A percentile compares a stretch with the other conserved stretches of the same genome.
These are phyloP conservation scores for Crocidura indochinensis DNA, from an alignment of 2,797 vertebrate genomes.

Conservation along the genomic window DNA sequence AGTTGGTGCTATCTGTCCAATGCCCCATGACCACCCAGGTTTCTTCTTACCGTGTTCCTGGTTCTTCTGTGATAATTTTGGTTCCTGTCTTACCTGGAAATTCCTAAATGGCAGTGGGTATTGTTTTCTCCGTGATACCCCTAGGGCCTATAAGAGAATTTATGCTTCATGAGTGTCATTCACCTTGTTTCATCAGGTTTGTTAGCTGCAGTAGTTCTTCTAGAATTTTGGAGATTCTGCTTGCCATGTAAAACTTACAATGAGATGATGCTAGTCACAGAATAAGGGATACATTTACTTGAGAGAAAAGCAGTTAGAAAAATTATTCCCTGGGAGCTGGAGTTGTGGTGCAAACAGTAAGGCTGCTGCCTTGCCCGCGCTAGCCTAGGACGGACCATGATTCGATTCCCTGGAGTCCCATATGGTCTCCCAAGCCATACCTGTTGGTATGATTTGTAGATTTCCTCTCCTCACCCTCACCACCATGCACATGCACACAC, in stretches of 20 bases:
- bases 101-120: background rate
- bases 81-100: accelerated
- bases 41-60: background rate
- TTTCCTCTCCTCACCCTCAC: background rate
- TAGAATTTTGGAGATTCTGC: conserved; percentile 5
- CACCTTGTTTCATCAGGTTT: conserved; percentile 1
- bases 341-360: too few species aligned
- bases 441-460: background rate
- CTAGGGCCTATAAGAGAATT: background rate
- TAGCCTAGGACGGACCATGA: too few species aligned
- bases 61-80: too few species aligned
- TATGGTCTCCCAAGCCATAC: background rate
- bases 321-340: background rate
- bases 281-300: background rate
- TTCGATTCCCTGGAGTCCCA: too few species aligned
- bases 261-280: background rate
- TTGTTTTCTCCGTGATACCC: background rate
- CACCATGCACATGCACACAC: too few species aligned
- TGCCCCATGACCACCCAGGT: background rate
- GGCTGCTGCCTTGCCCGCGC: too few species aligned
- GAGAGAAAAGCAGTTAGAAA: conserved; percentile 48
- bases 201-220: background rate
- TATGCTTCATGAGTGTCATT: background rate
- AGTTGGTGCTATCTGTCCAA: too few species aligned
- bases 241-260: conserved; percentile 27